These are phyloP conservation scores for Neoitamus cyanurus DNA, from an alignment of 2,888 invertebrate genomes.

Conservation along the genomic window DNA sequence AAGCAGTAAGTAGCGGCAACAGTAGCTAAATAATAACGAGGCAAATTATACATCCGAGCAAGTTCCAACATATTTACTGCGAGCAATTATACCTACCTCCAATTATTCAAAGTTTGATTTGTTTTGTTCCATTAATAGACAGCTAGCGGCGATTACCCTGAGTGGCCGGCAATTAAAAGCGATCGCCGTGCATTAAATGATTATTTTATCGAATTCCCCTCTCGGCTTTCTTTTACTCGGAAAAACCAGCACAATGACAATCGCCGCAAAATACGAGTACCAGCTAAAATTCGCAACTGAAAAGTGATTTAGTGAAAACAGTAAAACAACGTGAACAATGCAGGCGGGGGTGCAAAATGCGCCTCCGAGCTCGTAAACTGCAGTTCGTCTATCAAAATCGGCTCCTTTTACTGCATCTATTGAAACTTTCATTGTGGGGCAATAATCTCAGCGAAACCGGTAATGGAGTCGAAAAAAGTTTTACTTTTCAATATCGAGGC, in stretches of 20 bases:
- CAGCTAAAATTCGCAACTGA: neutral
- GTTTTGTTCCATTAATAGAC: neutral
- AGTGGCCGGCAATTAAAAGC: neutral
- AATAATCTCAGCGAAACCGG: constrained; percentile 28
- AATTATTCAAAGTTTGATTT: neutral
- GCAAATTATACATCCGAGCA: neutral
- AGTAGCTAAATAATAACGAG: neutral
- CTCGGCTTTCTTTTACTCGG: neutral
- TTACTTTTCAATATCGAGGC: constrained; percentile 47
- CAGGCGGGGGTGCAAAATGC: neutral
- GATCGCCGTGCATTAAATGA: neutral
- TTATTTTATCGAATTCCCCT: neutral
- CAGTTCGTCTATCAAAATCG: neutral
- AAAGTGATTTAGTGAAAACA: neutral
- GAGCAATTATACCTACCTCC: neutral
- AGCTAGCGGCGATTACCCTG: neutral
- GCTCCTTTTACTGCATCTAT: neutral
- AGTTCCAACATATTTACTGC: neutral
- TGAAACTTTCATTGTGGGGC: constrained; percentile 30
- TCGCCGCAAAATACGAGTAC: neutral
- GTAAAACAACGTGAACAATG: neutral
- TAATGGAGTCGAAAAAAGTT: constrained; percentile 7
- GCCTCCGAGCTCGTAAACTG: neutral
- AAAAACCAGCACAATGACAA: too few species aligned
- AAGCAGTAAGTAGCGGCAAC: neutral